These are phyloP conservation scores for Alethe diademata DNA, from an alignment of 2,113 vertebrate genomes.

Conservation along the genomic window DNA sequence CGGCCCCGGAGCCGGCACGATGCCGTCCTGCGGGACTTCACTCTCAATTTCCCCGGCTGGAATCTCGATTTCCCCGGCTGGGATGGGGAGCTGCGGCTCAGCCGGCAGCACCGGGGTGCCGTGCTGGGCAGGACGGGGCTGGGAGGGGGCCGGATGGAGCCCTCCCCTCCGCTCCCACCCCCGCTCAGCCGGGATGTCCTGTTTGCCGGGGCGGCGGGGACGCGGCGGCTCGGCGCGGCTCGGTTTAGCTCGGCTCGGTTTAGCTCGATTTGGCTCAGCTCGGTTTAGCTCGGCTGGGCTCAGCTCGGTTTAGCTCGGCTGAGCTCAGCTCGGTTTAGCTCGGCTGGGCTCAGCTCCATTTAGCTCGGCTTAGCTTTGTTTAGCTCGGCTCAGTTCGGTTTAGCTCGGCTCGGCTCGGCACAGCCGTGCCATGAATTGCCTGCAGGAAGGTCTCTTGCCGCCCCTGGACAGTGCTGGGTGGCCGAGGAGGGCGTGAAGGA, in stretches of 20 bases:
- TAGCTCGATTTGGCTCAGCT: too few species aligned
- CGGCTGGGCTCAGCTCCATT: neutral
- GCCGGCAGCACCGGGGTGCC: neutral
- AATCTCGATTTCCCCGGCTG: fast-evolving
- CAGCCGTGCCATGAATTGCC: neutral
- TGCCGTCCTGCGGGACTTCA: too few species aligned
- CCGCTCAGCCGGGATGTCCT: neutral
- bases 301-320: neutral
- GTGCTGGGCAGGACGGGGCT: neutral
- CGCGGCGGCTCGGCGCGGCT: too few species aligned
- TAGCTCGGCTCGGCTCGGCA: neutral
- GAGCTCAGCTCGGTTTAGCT: too few species aligned
- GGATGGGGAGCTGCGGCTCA: neutral
- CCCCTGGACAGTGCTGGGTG: neutral
- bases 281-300: neutral
- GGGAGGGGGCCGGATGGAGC: neutral
- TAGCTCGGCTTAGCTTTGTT: too few species aligned
- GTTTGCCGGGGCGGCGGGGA: neutral
- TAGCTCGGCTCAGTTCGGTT: neutral
- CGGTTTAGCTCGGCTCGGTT: neutral
- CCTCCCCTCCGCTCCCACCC: neutral
- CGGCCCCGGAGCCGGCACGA: too few species aligned
- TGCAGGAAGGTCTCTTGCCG: neutral
- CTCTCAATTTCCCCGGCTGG: neutral
- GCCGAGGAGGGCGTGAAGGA: neutral